A percentile compares a stretch with the other conserved stretches of the same genome.
Conservation (phyloP, 2,888 invertebrate species). For the Drosophila rellima region DNA sequence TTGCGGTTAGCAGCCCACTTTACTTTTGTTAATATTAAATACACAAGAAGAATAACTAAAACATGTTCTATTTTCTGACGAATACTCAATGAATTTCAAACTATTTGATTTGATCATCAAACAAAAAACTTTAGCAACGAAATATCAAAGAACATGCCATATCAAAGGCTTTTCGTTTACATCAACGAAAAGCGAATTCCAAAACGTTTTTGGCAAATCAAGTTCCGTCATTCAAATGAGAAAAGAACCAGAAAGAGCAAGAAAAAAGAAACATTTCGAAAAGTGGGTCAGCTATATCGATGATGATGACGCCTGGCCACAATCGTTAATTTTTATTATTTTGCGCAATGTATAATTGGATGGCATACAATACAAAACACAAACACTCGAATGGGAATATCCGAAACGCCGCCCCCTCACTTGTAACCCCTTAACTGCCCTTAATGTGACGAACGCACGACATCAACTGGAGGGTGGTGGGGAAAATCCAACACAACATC, state of each 20-base stretch:
- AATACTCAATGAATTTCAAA: conserved; percentile 42
- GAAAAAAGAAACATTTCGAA: conserved; percentile 12
- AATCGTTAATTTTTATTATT: conserved; percentile 59
- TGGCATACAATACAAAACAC: conserved; percentile 13
- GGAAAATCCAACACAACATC: conserved; percentile 56
- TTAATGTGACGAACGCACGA: conserved; percentile 52
- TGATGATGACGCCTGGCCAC: conserved; percentile 25
- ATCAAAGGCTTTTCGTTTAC: conserved; percentile 40
- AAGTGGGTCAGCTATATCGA: conserved; percentile 59
- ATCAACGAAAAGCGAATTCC: conserved; percentile 16
- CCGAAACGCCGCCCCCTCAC: conserved; percentile 9
- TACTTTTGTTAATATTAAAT: too few relatives aligned
- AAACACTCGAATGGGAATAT: conserved; percentile 34
- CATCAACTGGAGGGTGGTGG: conserved; percentile 6
- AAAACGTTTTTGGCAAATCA: conserved; percentile 42
- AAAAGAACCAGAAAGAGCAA: conserved; percentile 3
- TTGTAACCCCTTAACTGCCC: conserved; percentile 21
- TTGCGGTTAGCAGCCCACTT: too few relatives aligned
- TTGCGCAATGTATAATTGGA: conserved; percentile 59
- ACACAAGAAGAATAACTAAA: too few relatives aligned
- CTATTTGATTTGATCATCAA: conserved; percentile 1
- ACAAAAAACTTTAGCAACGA: conserved; percentile 5
- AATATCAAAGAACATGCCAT: conserved; percentile 38
- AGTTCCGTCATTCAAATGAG: conserved; percentile 43
- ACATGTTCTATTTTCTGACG: conserved; percentile 5